phyloP scores from a whole-genome alignment of 2,888 invertebrate genomes.

The Tiphia femorata region DNA sequence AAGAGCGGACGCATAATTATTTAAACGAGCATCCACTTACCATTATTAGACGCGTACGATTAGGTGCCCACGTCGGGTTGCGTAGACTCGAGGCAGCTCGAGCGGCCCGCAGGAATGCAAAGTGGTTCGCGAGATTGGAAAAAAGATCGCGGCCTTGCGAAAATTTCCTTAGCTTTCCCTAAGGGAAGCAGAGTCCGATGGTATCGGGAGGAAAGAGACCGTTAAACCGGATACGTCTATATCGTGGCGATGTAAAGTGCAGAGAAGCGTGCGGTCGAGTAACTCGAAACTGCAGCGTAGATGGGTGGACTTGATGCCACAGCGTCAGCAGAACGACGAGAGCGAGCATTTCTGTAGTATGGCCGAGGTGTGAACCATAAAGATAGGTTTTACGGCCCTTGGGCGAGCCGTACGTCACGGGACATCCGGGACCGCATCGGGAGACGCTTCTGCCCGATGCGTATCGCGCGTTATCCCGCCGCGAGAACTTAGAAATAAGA shows the following conservation, averaged over 20 bases:
- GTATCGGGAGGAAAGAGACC: background rate
- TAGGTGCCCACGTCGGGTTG: no score
- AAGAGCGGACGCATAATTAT: no score
- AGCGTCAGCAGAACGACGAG: slow-evolving; percentile 27
- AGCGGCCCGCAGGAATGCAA: no score
- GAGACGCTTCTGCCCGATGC: slow-evolving; percentile 9
- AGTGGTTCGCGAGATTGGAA: no score
- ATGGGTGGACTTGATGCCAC: slow-evolving; percentile 6
- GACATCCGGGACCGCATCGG: slow-evolving; percentile 12
- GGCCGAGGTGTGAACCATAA: slow-evolving; percentile 44
- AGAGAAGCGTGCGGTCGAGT: slow-evolving; percentile 10
- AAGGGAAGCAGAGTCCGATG: background rate
- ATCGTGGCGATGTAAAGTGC: slow-evolving; percentile 14
- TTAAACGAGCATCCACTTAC: no score
- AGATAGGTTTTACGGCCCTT: slow-evolving; percentile 48
- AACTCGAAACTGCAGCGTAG: slow-evolving; percentile 15
- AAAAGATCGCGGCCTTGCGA: no score
- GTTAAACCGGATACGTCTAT: slow-evolving; percentile 6
- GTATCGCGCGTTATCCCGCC: slow-evolving; percentile 9
- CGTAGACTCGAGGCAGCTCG: no score
- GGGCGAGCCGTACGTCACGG: slow-evolving; percentile 22
- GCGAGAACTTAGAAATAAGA: no score
- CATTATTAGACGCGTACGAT: no score
- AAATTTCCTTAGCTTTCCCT: slow-evolving; percentile 10
- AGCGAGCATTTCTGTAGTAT: slow-evolving; percentile 12